phyloP scores from a whole-genome alignment of 2,888 invertebrate genomes.

The Tortricodes alternella region DNA sequence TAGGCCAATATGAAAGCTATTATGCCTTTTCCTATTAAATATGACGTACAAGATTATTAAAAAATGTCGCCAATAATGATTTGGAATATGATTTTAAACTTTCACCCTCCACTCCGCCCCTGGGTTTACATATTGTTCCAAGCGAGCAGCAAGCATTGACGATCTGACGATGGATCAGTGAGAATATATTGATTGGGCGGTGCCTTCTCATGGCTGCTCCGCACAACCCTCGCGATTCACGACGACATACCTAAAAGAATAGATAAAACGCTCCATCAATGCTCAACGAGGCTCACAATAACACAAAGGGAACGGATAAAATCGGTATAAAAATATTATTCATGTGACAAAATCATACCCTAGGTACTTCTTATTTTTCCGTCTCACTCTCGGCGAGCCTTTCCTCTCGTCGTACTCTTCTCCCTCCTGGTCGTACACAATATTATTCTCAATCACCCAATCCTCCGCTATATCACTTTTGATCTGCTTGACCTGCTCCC shows the following conservation, averaged over 20 bases:
- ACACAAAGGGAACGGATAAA: neutral
- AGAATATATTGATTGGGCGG: no score
- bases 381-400: slow-evolving; percentile 60
- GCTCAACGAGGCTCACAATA: neutral
- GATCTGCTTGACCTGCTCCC: slow-evolving; percentile 47
- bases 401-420: slow-evolving; percentile 70
- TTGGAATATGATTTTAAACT: no score
- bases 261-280: neutral
- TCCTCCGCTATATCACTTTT: slow-evolving; percentile 55
- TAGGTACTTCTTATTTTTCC: slow-evolving; percentile 78
- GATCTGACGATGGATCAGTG: no score
- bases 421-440: slow-evolving; percentile 59
- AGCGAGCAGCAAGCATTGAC: no score
- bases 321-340: slow-evolving; percentile 17
- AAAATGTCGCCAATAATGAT: no score
- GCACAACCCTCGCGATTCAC: no score
- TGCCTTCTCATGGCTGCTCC: no score
- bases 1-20: no score
- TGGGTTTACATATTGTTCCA: no score
- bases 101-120: no score
- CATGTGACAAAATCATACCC: slow-evolving; percentile 75
- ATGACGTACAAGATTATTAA: no score
- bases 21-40: no score
- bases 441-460: slow-evolving; percentile 66
- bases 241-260: neutral